These are phyloP conservation scores for Coendou prehensilis DNA, from an alignment of 2,797 vertebrate species.

Conservation along the genomic window DNA sequence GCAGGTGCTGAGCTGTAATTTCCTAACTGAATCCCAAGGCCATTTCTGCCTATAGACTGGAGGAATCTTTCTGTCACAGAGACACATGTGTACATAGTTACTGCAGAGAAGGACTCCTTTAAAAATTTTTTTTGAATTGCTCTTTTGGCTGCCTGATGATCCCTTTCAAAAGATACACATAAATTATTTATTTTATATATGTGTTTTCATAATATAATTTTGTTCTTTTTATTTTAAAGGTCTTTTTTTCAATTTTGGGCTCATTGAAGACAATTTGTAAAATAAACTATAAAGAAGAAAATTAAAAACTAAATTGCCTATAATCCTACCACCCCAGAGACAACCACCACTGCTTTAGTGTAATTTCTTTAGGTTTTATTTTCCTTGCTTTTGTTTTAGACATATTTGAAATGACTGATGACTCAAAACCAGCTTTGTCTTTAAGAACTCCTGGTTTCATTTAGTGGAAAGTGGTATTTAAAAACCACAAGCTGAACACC, in stretches of 20 bases:
- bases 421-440: background rate
- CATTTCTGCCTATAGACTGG: background rate
- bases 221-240: slow-evolving; percentile 23
- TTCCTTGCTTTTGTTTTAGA: background rate
- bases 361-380: background rate
- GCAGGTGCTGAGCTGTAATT: background rate
- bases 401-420: slow-evolving; percentile 5
- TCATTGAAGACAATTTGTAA: slow-evolving; percentile 23
- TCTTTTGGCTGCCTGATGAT: background rate
- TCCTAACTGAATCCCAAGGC: background rate
- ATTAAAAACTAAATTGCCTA: slow-evolving; percentile 6
- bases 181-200: slow-evolving; percentile 9
- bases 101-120: background rate
- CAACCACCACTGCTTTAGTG: background rate
- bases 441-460: slow-evolving; percentile 27
- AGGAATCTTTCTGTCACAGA: background rate
- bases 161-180: slow-evolving; percentile 17
- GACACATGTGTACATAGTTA: background rate
- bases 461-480: background rate
- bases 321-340: background rate
- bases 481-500: background rate
- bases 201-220: slow-evolving; percentile 18
- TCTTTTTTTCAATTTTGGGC: background rate
- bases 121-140: background rate
- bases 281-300: slow-evolving; percentile 23